Base-by-base conservation (phyloP, 2,888 invertebrate species). In the Drosophila robusta region DNA sequence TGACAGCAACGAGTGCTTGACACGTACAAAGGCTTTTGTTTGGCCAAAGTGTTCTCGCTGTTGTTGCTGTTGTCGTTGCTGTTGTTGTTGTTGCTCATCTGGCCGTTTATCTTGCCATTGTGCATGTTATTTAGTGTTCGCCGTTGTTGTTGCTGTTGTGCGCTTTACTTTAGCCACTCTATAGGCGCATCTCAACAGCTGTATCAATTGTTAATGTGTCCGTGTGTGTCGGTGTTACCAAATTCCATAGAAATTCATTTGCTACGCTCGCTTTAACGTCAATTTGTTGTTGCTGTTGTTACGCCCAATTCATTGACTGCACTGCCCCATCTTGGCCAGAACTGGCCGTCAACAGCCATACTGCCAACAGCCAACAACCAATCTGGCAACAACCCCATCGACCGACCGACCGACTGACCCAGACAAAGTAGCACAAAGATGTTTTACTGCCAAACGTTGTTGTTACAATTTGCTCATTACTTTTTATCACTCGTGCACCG, bases 381-480 rank as follows among this genome's bases (percentile, higher is more conserved):
- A 83, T 83, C 78, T 80, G 51, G 56, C 63, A 54, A 42, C 50
- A 80, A 58, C 66, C 67, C 77, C 75, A 69, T 76, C 64, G 67
- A 65, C 47, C 46, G 49, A 70, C 55, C 18, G 18, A 18, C 18
- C 62, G 75, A 87, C 76, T 85, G 82, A 87, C 88, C 82, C 88
- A 87, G 70, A 88, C 83, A 83, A 83, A 86, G 83, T 83, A 72
- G 76, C 83, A 83, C 83, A 83, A 83, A 83, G 83, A 88, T 83
- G 80, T 83, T 83, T 83, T 88, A 83, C 78, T 79, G 63, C 76
- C 54, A 63, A 42, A 79, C 54, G 61, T 78, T 85, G 80, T 83
- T 86, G 87, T 47, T 77, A 70, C 85, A 78, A 85, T 88, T 87
- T 87, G 87, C 89, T 89, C 85, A 86, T 86, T 89, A 89, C 87